Conservation (phyloP, 2,797 vertebrate genomes). For the Sciurus vulgaris region DNA sequence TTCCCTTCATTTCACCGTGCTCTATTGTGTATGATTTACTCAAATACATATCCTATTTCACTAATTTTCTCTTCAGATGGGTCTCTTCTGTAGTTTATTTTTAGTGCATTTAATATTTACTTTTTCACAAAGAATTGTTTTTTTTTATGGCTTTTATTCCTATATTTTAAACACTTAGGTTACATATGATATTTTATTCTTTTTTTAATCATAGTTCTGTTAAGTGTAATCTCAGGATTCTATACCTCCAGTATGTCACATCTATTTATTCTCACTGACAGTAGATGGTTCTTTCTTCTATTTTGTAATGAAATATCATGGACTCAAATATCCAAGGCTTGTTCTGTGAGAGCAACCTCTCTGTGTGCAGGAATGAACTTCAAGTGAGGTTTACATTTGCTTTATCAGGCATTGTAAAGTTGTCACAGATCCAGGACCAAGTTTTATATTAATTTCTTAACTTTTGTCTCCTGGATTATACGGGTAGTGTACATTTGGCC, state of each 20-base stretch:
- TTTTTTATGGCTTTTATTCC: neutral
- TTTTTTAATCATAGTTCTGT: neutral
- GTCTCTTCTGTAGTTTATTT: neutral
- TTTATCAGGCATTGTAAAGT: slow-evolving; percentile 45
- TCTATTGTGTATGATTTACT: neutral
- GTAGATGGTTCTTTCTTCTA: neutral
- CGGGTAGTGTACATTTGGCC: slow-evolving; percentile 5
- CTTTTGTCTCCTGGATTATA: slow-evolving; percentile 14
- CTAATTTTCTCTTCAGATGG: neutral
- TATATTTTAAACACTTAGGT: neutral
- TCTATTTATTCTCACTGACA: neutral
- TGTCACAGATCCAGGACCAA: neutral
- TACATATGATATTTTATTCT: neutral
- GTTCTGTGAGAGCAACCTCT: neutral
- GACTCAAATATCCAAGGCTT: neutral
- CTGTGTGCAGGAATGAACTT: slow-evolving; percentile 19
- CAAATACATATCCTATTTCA: neutral
- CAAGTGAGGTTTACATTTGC: slow-evolving; percentile 41
- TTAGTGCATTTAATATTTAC: neutral
- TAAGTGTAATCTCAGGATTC: neutral
- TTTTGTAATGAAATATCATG: neutral
- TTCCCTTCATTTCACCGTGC: neutral
- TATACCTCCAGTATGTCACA: neutral
- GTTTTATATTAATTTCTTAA: slow-evolving; percentile 66
- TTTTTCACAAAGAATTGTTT: neutral